phyloP scores from a whole-genome alignment of 2,888 invertebrate species.

The Chymomyza caudatula region DNA sequence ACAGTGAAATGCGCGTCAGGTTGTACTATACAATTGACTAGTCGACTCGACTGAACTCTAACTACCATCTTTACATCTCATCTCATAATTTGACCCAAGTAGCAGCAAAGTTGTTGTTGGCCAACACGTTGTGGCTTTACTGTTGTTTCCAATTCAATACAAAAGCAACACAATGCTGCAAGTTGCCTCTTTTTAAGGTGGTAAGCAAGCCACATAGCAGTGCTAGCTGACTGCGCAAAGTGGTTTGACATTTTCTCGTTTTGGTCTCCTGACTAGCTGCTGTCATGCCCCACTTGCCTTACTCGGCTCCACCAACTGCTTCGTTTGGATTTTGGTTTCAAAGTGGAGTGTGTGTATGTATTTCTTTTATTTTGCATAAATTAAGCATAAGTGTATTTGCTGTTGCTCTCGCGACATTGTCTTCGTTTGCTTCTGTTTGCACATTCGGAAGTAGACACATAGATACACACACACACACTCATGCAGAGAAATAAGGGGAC shows the following conservation, averaged over 20 bases:
- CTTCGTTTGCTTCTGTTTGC: conserved; percentile 51
- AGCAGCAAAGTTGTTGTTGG: conserved; percentile 30
- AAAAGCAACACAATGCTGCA: conserved; percentile 5
- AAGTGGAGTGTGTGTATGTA: conserved; percentile 52
- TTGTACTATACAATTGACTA: conserved; percentile 55
- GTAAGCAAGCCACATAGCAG: too few relatives aligned
- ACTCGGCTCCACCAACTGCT: neutral
- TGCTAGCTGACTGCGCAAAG: conserved; percentile 45
- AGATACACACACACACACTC: conserved; percentile 17
- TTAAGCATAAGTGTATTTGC: conserved; percentile 69
- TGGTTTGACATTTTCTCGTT: conserved; percentile 68
- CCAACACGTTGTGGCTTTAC: conserved; percentile 53
- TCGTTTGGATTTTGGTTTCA: conserved; percentile 49
- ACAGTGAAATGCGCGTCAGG: conserved; percentile 61
- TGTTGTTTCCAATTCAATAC: conserved; percentile 30
- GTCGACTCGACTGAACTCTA: neutral
- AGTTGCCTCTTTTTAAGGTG: neutral
- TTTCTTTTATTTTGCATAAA: conserved; percentile 70
- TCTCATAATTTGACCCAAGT: conserved; percentile 60
- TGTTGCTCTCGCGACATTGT: conserved; percentile 3
- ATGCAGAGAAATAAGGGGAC: neutral
- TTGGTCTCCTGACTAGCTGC: conserved; percentile 25
- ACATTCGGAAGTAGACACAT: conserved; percentile 54
- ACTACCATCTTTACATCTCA: conserved; percentile 23
- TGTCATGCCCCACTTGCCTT: neutral